Evolutionary conservation across 2,888 invertebrate species (phyloP).

Genomic region (Acleris sparsana): DNA sequence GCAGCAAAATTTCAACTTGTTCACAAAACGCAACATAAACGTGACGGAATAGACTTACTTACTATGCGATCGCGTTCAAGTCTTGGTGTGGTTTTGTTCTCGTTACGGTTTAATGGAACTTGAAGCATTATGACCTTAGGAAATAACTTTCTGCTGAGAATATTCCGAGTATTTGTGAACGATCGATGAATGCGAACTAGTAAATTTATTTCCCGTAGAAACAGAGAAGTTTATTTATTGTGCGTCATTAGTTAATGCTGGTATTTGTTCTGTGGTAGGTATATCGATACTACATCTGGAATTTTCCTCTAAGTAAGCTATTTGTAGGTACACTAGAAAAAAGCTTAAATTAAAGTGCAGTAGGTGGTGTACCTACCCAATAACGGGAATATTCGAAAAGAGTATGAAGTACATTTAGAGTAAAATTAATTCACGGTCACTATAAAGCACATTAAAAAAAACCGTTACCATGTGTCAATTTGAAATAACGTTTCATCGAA

Average conservation of each 20-base stretch:
- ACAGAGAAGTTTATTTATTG: conserved; percentile 23
- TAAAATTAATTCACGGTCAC: neutral
- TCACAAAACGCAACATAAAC: conserved; percentile 1
- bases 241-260: conserved; percentile 28
- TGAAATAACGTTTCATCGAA: conserved; percentile 19
- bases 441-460: conserved; percentile 1
- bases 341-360: no score
- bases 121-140: neutral
- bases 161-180: conserved; percentile 22
- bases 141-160: conserved; percentile 4
- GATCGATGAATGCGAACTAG: conserved; percentile 21
- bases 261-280: conserved; percentile 21
- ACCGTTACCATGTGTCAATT: conserved; percentile 23
- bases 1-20: conserved; percentile 24
- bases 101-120: neutral
- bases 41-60: neutral
- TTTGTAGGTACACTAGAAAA: no score
- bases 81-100: conserved; percentile 1
- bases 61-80: conserved; percentile 5
- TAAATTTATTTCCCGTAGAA: conserved; percentile 22
- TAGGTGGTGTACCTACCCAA: no score
- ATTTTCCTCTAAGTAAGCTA: neutral
- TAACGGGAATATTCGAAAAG: neutral
- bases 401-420: neutral
- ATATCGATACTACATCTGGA: conserved; percentile 25